These are phyloP conservation scores for Phalera bucephala DNA, from an alignment of 2,888 invertebrate species.

Conservation along the genomic window DNA sequence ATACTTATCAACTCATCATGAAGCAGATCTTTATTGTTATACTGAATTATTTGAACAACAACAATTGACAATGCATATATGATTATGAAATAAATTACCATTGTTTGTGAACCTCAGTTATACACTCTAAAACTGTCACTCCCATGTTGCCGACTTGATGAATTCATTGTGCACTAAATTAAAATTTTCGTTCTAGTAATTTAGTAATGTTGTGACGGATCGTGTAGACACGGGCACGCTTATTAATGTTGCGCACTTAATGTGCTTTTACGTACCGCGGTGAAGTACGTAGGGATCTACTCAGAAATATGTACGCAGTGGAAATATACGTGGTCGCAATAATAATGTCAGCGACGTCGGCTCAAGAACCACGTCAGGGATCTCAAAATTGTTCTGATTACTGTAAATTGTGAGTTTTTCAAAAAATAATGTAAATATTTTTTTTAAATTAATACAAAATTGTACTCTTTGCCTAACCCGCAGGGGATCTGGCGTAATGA, in stretches of 20 bases:
- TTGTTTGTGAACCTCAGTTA: neutral
- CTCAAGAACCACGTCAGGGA: slow-evolving; percentile 4
- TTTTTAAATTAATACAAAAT: too few species aligned
- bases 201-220: slow-evolving; percentile 31
- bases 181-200: slow-evolving; percentile 32
- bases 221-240: slow-evolving; percentile 29
- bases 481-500: too few species aligned
- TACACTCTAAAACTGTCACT: too few species aligned
- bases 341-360: slow-evolving; percentile 7
- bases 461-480: too few species aligned
- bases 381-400: slow-evolving; percentile 12
- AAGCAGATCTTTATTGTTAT: too few species aligned
- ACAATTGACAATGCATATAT: neutral
- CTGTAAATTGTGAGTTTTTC: slow-evolving; percentile 29
- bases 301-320: slow-evolving; percentile 14
- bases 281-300: slow-evolving; percentile 9
- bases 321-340: slow-evolving; percentile 18
- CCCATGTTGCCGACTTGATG: too few species aligned
- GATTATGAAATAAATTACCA: neutral
- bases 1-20: too few species aligned
- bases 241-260: slow-evolving; percentile 23
- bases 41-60: too few species aligned
- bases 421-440: too few species aligned
- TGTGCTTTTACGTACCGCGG: slow-evolving; percentile 24
- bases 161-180: slow-evolving; percentile 21